A percentile compares a stretch with the other conserved stretches of the same genome.
phyloP scores from a whole-genome alignment of 2,113 vertebrate genomes.

The Tautogolabrus adspersus region DNA sequence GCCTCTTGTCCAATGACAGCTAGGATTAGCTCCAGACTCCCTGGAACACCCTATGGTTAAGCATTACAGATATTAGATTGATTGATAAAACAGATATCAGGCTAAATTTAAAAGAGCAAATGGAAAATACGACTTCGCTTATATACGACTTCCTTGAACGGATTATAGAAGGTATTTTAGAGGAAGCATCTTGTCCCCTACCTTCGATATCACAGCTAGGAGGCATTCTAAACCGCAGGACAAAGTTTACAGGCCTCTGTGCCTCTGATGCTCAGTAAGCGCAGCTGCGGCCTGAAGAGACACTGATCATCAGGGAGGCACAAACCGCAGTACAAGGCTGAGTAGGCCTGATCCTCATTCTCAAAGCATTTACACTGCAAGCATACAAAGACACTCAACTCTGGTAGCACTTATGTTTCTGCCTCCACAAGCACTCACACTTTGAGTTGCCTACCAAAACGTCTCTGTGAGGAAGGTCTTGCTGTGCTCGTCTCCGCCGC shows the following conservation, averaged over 20 bases:
- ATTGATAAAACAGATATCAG: too few species aligned
- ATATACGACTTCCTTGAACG: not conserved
- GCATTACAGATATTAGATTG: too few species aligned
- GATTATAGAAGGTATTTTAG: not conserved
- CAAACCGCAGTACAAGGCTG: conserved; percentile 53
- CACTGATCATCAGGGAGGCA: conserved; percentile 55
- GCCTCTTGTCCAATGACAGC: too few species aligned
- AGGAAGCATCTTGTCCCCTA: conserved; percentile 4
- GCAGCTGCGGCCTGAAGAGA: conserved; percentile 59
- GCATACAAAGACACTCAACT: conserved; percentile 49
- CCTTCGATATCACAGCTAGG: conserved; percentile 16
- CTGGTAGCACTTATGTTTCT: conserved; percentile 41
- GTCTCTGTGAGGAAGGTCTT: conserved; percentile 59
- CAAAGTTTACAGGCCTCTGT: conserved; percentile 47
- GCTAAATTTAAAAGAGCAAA: not conserved
- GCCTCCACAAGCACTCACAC: conserved; percentile 53
- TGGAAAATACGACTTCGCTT: not conserved
- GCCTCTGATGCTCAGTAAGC: conserved; percentile 49
- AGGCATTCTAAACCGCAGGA: conserved; percentile 34
- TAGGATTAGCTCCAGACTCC: too few species aligned
- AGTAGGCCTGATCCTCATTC: conserved; percentile 59
- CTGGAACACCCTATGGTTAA: too few species aligned
- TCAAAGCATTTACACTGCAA: conserved; percentile 52
- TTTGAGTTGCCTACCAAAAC: conserved; percentile 68
- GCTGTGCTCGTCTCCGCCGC: conserved; percentile 47